Percentiles rank a stretch among this genome's conserved stretches.
Conservation (phyloP, 2,113 vertebrate species). For the Himantopus leucocephalus region DNA sequence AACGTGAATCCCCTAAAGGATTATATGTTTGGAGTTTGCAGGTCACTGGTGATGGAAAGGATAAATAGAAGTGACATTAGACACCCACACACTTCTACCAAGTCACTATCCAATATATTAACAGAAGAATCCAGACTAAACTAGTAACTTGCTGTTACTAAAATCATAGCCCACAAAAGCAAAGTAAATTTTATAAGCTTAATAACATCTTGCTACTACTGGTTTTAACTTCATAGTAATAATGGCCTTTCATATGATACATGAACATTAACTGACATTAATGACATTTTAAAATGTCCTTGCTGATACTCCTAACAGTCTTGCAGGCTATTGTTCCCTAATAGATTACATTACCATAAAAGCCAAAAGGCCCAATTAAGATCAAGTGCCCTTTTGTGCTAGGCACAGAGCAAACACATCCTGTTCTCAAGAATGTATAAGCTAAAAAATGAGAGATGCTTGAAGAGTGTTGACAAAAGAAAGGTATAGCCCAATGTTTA, state of each 20-base stretch:
- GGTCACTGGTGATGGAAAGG: conserved; percentile 17
- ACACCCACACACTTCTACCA: background rate
- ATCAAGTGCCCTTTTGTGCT: background rate
- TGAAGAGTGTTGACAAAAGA: background rate
- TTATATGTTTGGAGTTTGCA: background rate
- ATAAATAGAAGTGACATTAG: conserved; percentile 29
- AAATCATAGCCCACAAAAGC: background rate
- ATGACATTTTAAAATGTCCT: background rate
- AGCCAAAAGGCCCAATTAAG: background rate
- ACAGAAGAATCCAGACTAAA: background rate
- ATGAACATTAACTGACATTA: background rate
- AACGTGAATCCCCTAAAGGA: conserved; percentile 15
- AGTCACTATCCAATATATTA: background rate
- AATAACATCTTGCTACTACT: background rate
- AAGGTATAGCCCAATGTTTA: background rate
- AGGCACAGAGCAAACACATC: background rate
- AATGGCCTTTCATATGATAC: background rate
- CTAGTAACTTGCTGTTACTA: background rate
- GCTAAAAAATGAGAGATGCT: background rate
- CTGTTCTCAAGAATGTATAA: background rate
- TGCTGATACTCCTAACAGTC: background rate
- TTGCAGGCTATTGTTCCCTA: background rate
- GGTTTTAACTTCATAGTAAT: background rate
- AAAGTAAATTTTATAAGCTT: background rate
- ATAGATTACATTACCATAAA: background rate